Base-by-base conservation (phyloP, 2,113 vertebrate species). In the Tricholaema leucomelas region DNA sequence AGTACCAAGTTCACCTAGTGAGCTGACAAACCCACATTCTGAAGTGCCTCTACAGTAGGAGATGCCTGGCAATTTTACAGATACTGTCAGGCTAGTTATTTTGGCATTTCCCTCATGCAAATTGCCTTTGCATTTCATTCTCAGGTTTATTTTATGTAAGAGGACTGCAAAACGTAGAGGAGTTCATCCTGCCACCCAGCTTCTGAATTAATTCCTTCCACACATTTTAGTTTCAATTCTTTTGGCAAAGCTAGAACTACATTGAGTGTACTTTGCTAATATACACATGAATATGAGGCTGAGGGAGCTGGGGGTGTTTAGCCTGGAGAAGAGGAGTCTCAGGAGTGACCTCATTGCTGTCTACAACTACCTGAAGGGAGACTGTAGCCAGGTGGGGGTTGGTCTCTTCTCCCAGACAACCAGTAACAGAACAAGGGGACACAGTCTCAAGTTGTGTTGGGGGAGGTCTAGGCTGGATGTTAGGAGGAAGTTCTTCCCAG, bases 231-330 rank as follows among this genome's bases (percentile, higher is more conserved):
- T 88, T 75, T 46, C 60, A 80, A 36, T 38, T 25, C 40, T 78
- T 38, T 64, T 76, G 79, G 61, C 75, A 91, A 87, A 88, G 58
- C 66, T 56, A 75, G 35, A 77, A 42, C 52, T 88, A 50, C 42
- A 35, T 10, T 56, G 36, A 78, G 24, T 61, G 33, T 24, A 19
- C 12, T 56, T 14, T 8, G 25, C 38, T 65, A 66, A 55, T 19
- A 30, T 19, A 73, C 10, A 52, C 16, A 46, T 3, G 17, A 24
- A 28, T 13, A 48, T 0, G 0, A 21, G n/a, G n/a, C n/a, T n/a
- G n/a, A n/a, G n/a, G n/a, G n/a, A n/a, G n/a, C n/a, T n/a, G n/a
- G n/a, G n/a, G n/a, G n/a, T n/a, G n/a, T n/a, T n/a, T n/a, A n/a
- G n/a, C n/a, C n/a, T n/a, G n/a, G n/a, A n/a, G n/a, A n/a, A n/a